Evolutionary conservation across 2,888 invertebrate species (phyloP), one percentile per base, ranked within the genome.

Genomic region (Eristalis arbustorum): DNA sequence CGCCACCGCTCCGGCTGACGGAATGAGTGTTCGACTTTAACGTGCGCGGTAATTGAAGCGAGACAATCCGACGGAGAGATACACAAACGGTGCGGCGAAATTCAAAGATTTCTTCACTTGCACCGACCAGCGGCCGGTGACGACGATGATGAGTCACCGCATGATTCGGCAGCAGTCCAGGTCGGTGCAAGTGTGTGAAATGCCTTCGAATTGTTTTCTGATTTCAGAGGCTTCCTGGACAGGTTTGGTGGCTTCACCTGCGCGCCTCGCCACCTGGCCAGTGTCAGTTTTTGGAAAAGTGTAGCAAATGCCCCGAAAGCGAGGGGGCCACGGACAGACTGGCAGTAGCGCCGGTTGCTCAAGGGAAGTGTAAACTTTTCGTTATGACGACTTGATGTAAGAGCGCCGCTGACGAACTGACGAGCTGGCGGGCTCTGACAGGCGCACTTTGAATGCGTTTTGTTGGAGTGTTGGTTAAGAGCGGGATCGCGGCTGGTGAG

Each of bases 1-100:
- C 49, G 49, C 8, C 18, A 6, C 49, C 49, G 18, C 18, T 49
- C 49, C 18, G 6, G 49, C 49, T 49, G 49, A 49, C 49, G 49
- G 49, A 49, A 49, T 49, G 18, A 49, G 18, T 49, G n/a, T 49
- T 49, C 18, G 10, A 49, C 49, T 49, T 18, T 49, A 37, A 49
- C 56, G 64, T 59, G 69, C 23, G 75, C 23, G 75, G 64, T 81
- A 81, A 75, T 81, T 81, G 81, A 81, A 81, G 75, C 74, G 80
- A 80, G 62, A 66, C 69, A 28, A 75, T 57, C n/a, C 57, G 28
- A 8, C 31, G 31, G 6, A 11, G 56, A 59, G 13, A 11, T 13
- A 69, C 22, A 59, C 22, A 59, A 69, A 31, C 42, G 0, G 49
- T 49, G 49, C 49, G 49, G 49, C 49, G 49, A 62, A 62, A 28